Evolutionary conservation across 2,113 vertebrate species (phyloP).

Genomic region (Centropus unirufus): DNA sequence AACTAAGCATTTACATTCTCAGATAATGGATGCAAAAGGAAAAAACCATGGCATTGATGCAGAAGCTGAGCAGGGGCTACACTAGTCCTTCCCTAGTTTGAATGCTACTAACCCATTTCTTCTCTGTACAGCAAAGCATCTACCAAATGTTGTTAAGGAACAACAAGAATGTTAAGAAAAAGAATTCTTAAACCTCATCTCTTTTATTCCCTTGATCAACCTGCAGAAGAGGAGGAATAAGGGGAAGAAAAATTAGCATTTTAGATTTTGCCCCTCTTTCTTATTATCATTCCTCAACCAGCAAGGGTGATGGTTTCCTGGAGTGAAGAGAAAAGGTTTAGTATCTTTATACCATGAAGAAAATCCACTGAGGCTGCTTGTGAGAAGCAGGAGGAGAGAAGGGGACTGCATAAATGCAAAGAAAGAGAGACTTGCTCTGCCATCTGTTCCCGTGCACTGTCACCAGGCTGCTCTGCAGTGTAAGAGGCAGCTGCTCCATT

Average conservation of each 20-base stretch:
- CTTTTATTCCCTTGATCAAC: neutral
- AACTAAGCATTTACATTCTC: neutral
- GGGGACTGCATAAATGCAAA: constrained; percentile 7
- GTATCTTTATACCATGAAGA: neutral
- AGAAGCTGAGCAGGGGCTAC: neutral
- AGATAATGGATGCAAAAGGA: neutral
- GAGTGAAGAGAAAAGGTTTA: constrained; percentile 13
- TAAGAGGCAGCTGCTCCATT: constrained; percentile 51
- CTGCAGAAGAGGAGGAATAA: too few relatives aligned
- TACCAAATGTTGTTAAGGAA: neutral
- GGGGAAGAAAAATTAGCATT: neutral
- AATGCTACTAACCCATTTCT: neutral
- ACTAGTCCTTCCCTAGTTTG: neutral
- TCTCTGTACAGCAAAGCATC: neutral
- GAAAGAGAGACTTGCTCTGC: constrained; percentile 51
- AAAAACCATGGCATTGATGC: neutral
- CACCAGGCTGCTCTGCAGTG: constrained; percentile 38
- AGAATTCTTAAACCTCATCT: too few relatives aligned
- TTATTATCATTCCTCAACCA: neutral
- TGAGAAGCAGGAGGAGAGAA: constrained; percentile 27
- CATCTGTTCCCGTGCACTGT: constrained; percentile 51
- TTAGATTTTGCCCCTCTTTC: neutral
- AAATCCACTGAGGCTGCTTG: constrained; percentile 4
- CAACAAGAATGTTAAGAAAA: too few relatives aligned
- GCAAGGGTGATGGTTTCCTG: neutral